Evolutionary conservation across 2,797 vertebrate species (phyloP), one percentile per base, ranked within the genome.

Genomic region (Lepidocolaptes lacrymiger): DNA sequence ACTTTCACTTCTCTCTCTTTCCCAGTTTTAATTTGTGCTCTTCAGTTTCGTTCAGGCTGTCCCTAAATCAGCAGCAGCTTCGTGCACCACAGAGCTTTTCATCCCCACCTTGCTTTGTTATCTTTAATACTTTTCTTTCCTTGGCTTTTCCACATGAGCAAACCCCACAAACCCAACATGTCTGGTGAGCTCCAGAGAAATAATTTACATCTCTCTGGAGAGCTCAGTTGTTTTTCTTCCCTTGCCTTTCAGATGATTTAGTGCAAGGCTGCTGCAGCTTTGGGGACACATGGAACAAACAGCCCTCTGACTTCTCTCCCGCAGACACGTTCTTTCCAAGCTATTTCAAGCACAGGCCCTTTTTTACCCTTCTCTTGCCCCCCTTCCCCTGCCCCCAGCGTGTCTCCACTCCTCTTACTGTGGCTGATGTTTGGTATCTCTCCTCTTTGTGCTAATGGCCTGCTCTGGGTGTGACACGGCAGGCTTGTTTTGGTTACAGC

Each of bases 251-350:
- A 24, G 39, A 9, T 91, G 85, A 94, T 96, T 93, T 94, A 95
- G 67, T 85, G 80, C 59, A 64, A 61, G 89, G 73, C 81, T 95
- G 73, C 92, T 93, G 51, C 52, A 91, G 77, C 69, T 91, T 59
- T 91, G 80, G 91, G 92, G 91, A 78, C 71, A 44, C 85, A 67
- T 46, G 77, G 86, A 96, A 91, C 90, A 92, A 95, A 76, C 74
- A 92, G 55, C 74, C 66, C 72, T 88, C 89, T 91, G 86, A 85
- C 88, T 90, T 63, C 63, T 88, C 80, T 37, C 63, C 83, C 5
- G 1, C 78, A 95, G 91, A 69, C 71, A 66, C 1, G 11, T 95
- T 96, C 93, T 95, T 96, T 95, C 92, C 95, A 89, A 95, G 55
- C 85, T 93, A 93, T 97, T 96, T 94, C 92, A 94, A 91, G 77